Conservation (phyloP, 2,113 vertebrate genomes). For the Xerus inauris region DNA sequence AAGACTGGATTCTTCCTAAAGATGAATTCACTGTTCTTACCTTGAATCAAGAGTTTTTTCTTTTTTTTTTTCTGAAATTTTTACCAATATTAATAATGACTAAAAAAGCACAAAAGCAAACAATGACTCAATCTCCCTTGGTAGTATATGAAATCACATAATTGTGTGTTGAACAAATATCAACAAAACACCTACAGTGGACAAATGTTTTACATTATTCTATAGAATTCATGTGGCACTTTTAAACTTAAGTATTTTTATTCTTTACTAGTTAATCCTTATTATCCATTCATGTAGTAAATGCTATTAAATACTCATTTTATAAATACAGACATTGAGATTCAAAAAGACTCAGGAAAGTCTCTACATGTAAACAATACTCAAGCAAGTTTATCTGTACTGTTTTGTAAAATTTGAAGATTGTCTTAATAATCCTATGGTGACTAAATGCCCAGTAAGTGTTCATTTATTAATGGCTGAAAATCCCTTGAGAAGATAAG, state of each 20-base stretch:
- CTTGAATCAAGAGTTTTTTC: not conserved
- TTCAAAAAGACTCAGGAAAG: not conserved
- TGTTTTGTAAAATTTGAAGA: not conserved
- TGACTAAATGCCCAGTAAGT: not conserved
- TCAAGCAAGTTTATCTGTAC: not conserved
- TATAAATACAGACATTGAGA: not conserved
- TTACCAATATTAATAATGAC: not conserved
- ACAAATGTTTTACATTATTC: not conserved
- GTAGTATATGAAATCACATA: not conserved
- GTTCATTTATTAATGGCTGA: not conserved
- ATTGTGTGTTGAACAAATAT: not conserved
- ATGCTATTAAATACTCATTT: constrained; percentile 18
- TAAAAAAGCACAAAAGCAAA: not conserved
- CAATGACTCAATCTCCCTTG: not conserved
- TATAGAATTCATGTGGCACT: not conserved
- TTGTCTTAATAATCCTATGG: not conserved
- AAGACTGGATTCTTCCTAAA: not conserved
- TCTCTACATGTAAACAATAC: not conserved
- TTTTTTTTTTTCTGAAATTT: not conserved
- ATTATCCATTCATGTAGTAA: not conserved
- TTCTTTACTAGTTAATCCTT: not conserved
- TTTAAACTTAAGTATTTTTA: not conserved
- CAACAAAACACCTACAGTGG: not conserved
- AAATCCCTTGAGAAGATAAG: not conserved
- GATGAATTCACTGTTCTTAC: not conserved